Evolutionary conservation across 1,140 invertebrate species (phyloP).

Genomic region (Hesperophylax magnus): DNA sequence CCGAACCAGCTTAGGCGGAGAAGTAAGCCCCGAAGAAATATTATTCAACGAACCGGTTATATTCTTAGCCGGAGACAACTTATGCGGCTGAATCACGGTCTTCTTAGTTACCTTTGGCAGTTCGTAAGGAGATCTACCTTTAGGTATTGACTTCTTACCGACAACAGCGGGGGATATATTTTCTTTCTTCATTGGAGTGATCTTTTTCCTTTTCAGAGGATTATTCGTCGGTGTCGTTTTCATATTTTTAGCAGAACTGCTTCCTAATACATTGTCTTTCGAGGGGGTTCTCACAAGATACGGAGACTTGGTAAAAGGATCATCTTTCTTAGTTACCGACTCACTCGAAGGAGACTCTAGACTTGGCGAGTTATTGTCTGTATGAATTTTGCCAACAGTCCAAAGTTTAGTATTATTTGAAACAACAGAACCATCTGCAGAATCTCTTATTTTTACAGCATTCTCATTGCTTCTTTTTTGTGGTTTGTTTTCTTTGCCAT

Average conservation of each 20-base stretch:
- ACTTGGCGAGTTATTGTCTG: not conserved
- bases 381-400: not conserved
- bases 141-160: conserved; percentile 17
- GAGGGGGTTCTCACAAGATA: not conserved
- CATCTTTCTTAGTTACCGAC: not conserved
- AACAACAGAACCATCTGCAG: not conserved
- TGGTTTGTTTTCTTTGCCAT: not conserved
- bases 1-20: conserved; percentile 69
- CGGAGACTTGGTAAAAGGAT: conserved; percentile 3
- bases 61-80: conserved; percentile 62
- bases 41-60: conserved; percentile 68
- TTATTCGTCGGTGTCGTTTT: conserved; percentile 28
- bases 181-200: conserved; percentile 47
- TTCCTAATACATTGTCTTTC: conserved; percentile 25
- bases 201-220: conserved; percentile 44
- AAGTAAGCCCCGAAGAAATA: conserved; percentile 62
- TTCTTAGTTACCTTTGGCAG: conserved; percentile 29
- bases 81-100: conserved; percentile 17
- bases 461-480: not conserved
- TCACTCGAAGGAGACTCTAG: not conserved
- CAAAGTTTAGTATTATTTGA: not conserved
- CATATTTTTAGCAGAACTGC: conserved; percentile 26
- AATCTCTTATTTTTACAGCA: not conserved
- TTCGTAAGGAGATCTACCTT: conserved; percentile 13
- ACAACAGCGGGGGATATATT: conserved; percentile 26